A percentile compares a stretch with the other conserved stretches of the same genome.
Conservation (phyloP, 1,140 invertebrate genomes). For the Pseudoatta argentina region DNA sequence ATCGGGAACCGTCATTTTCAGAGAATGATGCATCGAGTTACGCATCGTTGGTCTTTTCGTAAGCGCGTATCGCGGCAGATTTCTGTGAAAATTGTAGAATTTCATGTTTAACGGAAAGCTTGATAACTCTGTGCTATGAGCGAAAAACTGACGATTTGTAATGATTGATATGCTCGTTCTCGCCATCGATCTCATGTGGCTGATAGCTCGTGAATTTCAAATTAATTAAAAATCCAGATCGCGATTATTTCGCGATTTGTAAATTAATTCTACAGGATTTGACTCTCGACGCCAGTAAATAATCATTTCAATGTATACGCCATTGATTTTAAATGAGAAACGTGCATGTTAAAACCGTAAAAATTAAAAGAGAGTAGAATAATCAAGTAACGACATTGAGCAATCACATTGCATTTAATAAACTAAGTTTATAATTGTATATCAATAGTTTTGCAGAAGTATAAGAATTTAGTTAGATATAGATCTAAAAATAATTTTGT, state of each 20-base stretch:
- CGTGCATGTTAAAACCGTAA: not conserved
- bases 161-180: conserved; percentile 33
- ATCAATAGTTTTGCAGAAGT: not conserved
- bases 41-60: not conserved
- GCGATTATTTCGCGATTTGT: conserved; percentile 54
- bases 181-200: conserved; percentile 26
- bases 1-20: not conserved
- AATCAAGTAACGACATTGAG: not conserved
- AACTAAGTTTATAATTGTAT: conserved; percentile 9
- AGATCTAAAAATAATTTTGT: too few species aligned
- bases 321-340: conserved; percentile 39
- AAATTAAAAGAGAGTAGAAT: conserved; percentile 18
- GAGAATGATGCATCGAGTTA: not conserved
- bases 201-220: conserved; percentile 38
- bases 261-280: conserved; percentile 56
- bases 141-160: not conserved
- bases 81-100: conserved; percentile 13
- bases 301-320: conserved; percentile 54
- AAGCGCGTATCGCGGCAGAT: not conserved
- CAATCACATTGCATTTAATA: not conserved
- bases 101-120: not conserved
- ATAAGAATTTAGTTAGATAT: too few species aligned
- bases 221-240: conserved; percentile 57
- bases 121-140: conserved; percentile 8
- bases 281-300: conserved; percentile 48